Percentiles rank a stretch among this genome's conserved stretches.
Conservation (phyloP, 2,888 invertebrate genomes). For the Venusia cambrica region DNA sequence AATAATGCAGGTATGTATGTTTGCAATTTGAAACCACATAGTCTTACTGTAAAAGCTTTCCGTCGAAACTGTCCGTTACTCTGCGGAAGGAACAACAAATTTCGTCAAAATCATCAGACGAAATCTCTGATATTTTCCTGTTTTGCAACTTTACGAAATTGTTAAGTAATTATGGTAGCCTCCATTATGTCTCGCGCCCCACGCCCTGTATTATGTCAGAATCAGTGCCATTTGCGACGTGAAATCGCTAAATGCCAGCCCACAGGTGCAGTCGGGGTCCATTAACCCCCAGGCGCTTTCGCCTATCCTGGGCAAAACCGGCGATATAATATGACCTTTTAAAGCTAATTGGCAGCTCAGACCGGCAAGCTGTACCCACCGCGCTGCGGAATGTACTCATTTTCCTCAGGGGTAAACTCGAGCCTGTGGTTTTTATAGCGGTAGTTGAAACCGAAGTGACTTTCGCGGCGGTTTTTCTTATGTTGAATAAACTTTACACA, state of each 20-base stretch:
- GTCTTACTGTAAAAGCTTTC: no score
- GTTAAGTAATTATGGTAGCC: constrained; percentile 3
- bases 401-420: constrained; percentile 8
- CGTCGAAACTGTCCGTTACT: not conserved
- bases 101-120: not conserved
- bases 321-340: constrained; percentile 50
- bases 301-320: constrained; percentile 26
- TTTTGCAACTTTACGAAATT: constrained; percentile 3
- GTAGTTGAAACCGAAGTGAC: not conserved
- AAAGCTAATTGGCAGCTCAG: constrained; percentile 38
- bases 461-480: no score
- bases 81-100: constrained; percentile 1
- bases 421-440: constrained; percentile 1
- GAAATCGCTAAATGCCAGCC: constrained; percentile 18
- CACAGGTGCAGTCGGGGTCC: constrained; percentile 27
- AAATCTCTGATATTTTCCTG: not conserved
- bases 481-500: no score
- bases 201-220: constrained; percentile 9
- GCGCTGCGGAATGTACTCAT: constrained; percentile 5
- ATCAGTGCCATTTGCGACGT: constrained; percentile 10
- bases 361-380: constrained; percentile 9
- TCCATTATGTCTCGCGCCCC: not conserved
- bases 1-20: no score
- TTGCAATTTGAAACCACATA: no score
- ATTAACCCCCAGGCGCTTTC: constrained; percentile 33